Evolutionary conservation across 1,140 invertebrate genomes (phyloP).

Genomic region (Teleogryllus occipitalis): DNA sequence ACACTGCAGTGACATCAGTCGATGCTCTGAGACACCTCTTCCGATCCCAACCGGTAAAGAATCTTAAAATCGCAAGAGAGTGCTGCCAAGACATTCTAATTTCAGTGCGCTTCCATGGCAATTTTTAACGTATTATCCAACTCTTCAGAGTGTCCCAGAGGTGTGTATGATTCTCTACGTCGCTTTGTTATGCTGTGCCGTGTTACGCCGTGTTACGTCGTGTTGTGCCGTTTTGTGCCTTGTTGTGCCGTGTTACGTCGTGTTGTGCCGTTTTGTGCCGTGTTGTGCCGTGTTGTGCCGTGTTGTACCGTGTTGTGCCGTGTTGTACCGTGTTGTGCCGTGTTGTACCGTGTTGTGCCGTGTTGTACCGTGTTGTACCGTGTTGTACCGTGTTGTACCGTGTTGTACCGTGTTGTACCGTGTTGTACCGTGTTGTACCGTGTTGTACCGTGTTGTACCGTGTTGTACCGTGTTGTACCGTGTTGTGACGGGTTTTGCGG

Average conservation of each 20-base stretch:
- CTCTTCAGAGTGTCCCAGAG: too few species aligned
- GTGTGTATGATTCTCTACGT: too few species aligned
- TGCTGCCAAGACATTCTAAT: too few species aligned
- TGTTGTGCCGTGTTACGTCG: not conserved
- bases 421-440: not conserved
- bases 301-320: not conserved
- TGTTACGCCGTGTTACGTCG: not conserved
- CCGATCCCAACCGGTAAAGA: too few species aligned
- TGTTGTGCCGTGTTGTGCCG: not conserved
- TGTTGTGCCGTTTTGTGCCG: not conserved
- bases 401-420: not conserved
- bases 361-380: not conserved
- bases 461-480: conserved; percentile 16
- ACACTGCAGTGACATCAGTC: too few species aligned
- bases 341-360: not conserved
- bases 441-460: not conserved
- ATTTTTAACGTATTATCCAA: too few species aligned
- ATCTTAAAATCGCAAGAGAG: too few species aligned
- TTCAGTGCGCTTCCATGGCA: too few species aligned
- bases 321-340: not conserved
- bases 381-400: not conserved
- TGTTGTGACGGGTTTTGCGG: conserved; percentile 18
- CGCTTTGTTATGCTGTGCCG: not conserved
- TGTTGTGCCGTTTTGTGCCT: not conserved
- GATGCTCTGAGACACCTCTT: too few species aligned